These are phyloP conservation scores for Pomacea maculata DNA, from an alignment of 1,140 invertebrate species.

Conservation along the genomic window DNA sequence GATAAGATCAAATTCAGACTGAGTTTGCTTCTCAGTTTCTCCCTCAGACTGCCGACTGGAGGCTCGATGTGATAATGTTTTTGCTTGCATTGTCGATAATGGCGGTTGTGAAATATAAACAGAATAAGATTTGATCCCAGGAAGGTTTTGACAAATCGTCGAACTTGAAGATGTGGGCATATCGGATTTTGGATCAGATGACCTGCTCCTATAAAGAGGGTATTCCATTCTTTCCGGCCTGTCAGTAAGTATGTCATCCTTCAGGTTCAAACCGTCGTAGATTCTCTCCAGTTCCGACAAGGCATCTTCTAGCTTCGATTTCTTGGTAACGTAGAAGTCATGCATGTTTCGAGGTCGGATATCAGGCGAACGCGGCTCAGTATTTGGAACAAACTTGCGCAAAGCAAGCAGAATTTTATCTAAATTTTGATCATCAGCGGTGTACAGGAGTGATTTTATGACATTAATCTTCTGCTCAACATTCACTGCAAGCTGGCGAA, in stretches of 20 bases:
- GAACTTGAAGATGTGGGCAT: slow-evolving; percentile 16
- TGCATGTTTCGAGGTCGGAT: slow-evolving; percentile 33
- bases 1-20: slow-evolving; percentile 56
- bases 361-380: slow-evolving; percentile 30
- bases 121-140: slow-evolving; percentile 22
- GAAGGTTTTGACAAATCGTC: slow-evolving; percentile 11
- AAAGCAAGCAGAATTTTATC: slow-evolving; percentile 52
- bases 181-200: slow-evolving; percentile 1
- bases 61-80: slow-evolving; percentile 21
- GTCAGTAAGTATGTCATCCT: slow-evolving; percentile 36
- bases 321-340: slow-evolving; percentile 42
- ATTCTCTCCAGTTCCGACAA: slow-evolving; percentile 55
- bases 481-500: slow-evolving; percentile 50
- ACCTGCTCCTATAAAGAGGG: slow-evolving; percentile 25
- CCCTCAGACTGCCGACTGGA: neutral
- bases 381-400: slow-evolving; percentile 50
- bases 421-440: slow-evolving; percentile 52
- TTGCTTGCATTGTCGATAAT: slow-evolving; percentile 19
- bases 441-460: slow-evolving; percentile 54
- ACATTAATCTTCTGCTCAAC: slow-evolving; percentile 50
- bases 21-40: slow-evolving; percentile 47
- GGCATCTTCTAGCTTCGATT: slow-evolving; percentile 53
- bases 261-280: slow-evolving; percentile 48
- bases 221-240: slow-evolving; percentile 34
- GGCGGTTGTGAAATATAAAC: slow-evolving; percentile 26